Percentiles rank a stretch among this genome's conserved stretches.
Evolutionary conservation across 2,797 vertebrate species (phyloP).

Genomic region (Eulemur mongoz): DNA sequence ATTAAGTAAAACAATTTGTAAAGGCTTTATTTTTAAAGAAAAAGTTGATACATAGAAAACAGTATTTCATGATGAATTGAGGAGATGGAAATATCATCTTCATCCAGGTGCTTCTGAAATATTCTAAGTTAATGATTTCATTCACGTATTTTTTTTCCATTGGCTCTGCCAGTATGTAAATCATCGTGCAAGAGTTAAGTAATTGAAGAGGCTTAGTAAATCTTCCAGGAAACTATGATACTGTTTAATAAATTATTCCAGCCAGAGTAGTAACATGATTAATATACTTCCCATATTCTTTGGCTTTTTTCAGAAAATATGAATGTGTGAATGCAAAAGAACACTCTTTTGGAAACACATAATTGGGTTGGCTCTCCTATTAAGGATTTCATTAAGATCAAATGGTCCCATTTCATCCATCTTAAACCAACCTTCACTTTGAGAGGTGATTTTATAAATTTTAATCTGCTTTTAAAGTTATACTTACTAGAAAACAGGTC

Average conservation of each 20-base stretch:
- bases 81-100: not conserved
- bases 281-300: slow-evolving; percentile 37
- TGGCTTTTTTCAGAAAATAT: slow-evolving; percentile 3
- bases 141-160: not conserved
- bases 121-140: slow-evolving; percentile 15
- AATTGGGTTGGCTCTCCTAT: not conserved
- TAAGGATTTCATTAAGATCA: slow-evolving; percentile 53
- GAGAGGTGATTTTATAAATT: not conserved
- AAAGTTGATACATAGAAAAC: not conserved
- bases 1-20: not conserved
- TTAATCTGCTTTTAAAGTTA: not conserved
- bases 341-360: not conserved
- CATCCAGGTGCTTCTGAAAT: slow-evolving; percentile 21
- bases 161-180: slow-evolving; percentile 22
- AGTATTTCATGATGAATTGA: not conserved
- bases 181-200: slow-evolving; percentile 53
- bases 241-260: slow-evolving; percentile 54
- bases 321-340: slow-evolving; percentile 18
- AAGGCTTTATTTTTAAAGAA: not conserved
- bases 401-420: not conserved
- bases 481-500: not conserved
- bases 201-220: slow-evolving; percentile 46
- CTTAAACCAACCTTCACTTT: not conserved
- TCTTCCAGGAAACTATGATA: slow-evolving; percentile 47
- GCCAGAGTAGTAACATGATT: slow-evolving; percentile 25